phyloP scores from a whole-genome alignment of 1,140 invertebrate species.

The Sminthurides bifidus region DNA sequence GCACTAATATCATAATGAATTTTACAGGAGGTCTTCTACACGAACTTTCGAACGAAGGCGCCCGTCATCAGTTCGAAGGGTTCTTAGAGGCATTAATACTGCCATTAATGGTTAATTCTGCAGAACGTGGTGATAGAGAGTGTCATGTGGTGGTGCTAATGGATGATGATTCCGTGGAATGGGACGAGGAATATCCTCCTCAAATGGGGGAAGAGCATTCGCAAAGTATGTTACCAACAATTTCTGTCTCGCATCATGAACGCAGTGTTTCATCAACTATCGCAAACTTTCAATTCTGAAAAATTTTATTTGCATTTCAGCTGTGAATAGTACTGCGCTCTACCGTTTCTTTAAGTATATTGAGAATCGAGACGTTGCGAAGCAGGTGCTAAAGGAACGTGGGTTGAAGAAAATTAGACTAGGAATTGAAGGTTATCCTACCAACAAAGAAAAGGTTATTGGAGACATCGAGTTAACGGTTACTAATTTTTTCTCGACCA shows the following conservation, averaged over 20 bases:
- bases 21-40: constrained; percentile 81
- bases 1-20: no score
- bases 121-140: constrained; percentile 75
- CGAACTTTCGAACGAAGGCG: constrained; percentile 97
- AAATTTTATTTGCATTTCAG: constrained; percentile 38
- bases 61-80: constrained; percentile 86
- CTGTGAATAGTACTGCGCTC: constrained; percentile 78
- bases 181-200: constrained; percentile 97
- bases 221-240: constrained; percentile 77
- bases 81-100: constrained; percentile 92
- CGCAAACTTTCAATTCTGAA: background rate
- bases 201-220: constrained; percentile 98
- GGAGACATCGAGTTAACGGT: no score
- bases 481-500: no score
- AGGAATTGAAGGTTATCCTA: constrained; percentile 98
- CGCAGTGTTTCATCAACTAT: background rate
- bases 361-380: constrained; percentile 97
- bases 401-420: constrained; percentile 98
- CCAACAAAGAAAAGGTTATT: constrained; percentile 89
- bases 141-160: constrained; percentile 89
- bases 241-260: constrained; percentile 1
- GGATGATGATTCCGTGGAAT: constrained; percentile 93
- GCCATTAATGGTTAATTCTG: constrained; percentile 90
- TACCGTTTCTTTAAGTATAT: constrained; percentile 99
- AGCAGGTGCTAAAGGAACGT: constrained; percentile 95